Base-by-base conservation (phyloP, 2,888 invertebrate genomes). In the Carpatolechia fugitivella region DNA sequence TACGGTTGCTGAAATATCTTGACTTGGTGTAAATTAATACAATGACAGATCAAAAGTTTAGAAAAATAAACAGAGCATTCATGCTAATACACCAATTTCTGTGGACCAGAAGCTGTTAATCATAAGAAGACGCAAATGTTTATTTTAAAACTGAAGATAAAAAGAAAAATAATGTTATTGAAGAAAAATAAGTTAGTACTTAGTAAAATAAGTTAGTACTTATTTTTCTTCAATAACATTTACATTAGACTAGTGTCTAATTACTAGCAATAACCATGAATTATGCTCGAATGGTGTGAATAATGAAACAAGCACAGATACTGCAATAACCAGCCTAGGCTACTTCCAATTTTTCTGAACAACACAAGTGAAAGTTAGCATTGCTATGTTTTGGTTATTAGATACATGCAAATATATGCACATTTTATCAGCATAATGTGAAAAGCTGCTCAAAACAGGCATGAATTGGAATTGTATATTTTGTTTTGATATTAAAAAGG, bases 281-380 rank as follows among this genome's bases (percentile, higher is more conserved):
- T 49, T 18, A 35, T 49, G 49, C 35, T 49, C 35, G 35, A 35
- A 49, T 49, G 35, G 49, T 48, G 38, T 49, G 30, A 29, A 54
- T 54, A 40, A 46, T 36, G 40, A 41, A 54, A 49, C 35, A 40
- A 54, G 46, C 35, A 8, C 11, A 54, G 36, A 53, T 47, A 49
- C 31, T 16, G 24, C 30, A 7, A 18, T 13, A n/a, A 47, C n/a
- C 13, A 24, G 20, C 31, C n/a, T 18, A n/a, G 7, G 30, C 14
- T 7, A 49, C 48, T 49, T 49, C 33, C 38, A n/a, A 49, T 41
- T 41, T 48, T 38, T 40, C 10, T 54, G 24, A 55, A 29, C 44
- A 29, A 31, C 49, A 40, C 40, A 50, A 50, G 55, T 55, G 55
- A 55, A 55, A 55, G 55, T 50, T 8, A n/a, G 31, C 18, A 13